Base-by-base conservation (phyloP, 2,888 invertebrate genomes). In the Cheilosia urbana region DNA sequence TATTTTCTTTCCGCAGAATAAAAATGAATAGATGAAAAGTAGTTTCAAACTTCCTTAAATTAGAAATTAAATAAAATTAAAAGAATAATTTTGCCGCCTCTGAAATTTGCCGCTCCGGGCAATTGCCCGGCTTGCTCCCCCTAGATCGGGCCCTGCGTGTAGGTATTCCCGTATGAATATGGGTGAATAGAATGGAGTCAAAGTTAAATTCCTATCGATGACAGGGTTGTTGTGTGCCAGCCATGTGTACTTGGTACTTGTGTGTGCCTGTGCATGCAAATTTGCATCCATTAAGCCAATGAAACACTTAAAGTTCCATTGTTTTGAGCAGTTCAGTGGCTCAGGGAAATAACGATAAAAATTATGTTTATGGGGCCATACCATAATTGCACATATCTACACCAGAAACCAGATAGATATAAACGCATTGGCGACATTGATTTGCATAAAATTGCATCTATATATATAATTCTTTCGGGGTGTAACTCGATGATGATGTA, bases 241-340 rank as follows among this genome's bases (percentile, higher is more conserved):
- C n/a, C 4, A 24, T 37, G 60, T 53, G 49, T 62, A 30, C 72
- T 55, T 58, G 58, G 49, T 71, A 40, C 9, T 51, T 40, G 30
- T n/a, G 11, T 40, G 30, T 17, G 62, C 57, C 7, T 40, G 30
- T 17, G 62, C 57, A 49, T 45, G 34, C 7, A 17, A n/a, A 19
- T 47, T 19, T 71, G 45, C 72, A 49, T 79, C 66, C 57, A 76
- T 76, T 76, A 57, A 66, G 62, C 75, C 76, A 85, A 85, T 85
- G 66, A 77, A 81, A 81, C 68, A 77, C 66, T 81, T 81, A 66
- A 76, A 81, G 47, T 81, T 76, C 76, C 71, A 81, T 81, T 81
- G 85, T 81, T 77, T 81, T 57, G 49, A 77, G 76, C 58, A 68
- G 66, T 66, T 60, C 49, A 27, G 51, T 66, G 62, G 66, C 27